These are phyloP conservation scores for Trichechus manatus DNA, from an alignment of 2,113 vertebrate genomes.

Conservation along the genomic window DNA sequence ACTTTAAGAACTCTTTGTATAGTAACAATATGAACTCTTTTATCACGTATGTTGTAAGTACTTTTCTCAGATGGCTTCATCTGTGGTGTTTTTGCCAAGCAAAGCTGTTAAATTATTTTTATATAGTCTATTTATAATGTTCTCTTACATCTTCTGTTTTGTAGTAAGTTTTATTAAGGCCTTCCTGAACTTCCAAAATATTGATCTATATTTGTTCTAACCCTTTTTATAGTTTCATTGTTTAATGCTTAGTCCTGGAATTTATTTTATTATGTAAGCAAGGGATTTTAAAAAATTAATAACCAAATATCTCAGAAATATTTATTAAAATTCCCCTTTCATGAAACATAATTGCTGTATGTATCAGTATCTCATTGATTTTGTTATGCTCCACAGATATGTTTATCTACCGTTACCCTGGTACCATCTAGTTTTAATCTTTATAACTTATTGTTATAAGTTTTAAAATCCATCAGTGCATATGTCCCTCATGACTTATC, in stretches of 20 bases:
- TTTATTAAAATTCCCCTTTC: background rate
- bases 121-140: background rate
- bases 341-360: background rate
- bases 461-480: background rate
- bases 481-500: background rate
- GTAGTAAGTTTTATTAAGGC: background rate
- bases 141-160: background rate
- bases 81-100: background rate
- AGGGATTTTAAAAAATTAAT: background rate
- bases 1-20: too few species aligned
- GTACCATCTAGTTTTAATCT: background rate
- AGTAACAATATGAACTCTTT: too few species aligned
- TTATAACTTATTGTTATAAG: background rate
- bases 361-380: background rate
- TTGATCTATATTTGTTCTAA: background rate
- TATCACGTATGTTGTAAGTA: background rate
- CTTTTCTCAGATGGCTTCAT: background rate
- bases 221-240: background rate
- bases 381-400: background rate
- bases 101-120: background rate
- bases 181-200: background rate
- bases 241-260: background rate
- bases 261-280: background rate
- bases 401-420: background rate
- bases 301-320: background rate